Evolutionary conservation across 2,888 invertebrate genomes (phyloP).

Genomic region (Vannuccia rotundouncinata): DNA sequence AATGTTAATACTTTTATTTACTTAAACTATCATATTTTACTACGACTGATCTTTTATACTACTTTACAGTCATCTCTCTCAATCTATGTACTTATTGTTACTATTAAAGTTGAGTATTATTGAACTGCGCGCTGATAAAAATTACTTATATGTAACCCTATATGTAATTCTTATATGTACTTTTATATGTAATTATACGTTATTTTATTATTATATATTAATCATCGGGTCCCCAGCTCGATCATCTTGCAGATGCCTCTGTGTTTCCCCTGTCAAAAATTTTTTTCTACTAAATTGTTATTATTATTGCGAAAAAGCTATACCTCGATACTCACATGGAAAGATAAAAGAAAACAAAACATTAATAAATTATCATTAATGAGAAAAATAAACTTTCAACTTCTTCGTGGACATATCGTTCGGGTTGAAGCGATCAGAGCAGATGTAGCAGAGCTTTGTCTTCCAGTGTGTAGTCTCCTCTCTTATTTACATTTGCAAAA

Average conservation of each 20-base stretch:
- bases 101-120: neutral
- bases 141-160: neutral
- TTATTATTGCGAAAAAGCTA: neutral
- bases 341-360: no score
- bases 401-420: no score
- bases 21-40: neutral
- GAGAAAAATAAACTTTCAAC: no score
- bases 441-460: no score
- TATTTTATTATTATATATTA: neutral
- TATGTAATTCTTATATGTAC: neutral
- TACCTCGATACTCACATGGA: neutral
- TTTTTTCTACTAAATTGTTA: neutral
- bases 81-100: neutral
- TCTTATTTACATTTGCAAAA: no score
- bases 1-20: neutral
- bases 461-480: no score
- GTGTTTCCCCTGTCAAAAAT: neutral
- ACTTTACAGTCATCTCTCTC: neutral
- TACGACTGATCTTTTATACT: neutral
- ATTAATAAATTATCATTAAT: no score
- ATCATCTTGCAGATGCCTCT: neutral
- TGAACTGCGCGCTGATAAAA: neutral
- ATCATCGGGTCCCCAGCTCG: neutral
- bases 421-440: no score
- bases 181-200: neutral